Evolutionary conservation across 2,113 vertebrate species (phyloP), one percentile per base, ranked within the genome.

Genomic region (Dicaeum eximium): DNA sequence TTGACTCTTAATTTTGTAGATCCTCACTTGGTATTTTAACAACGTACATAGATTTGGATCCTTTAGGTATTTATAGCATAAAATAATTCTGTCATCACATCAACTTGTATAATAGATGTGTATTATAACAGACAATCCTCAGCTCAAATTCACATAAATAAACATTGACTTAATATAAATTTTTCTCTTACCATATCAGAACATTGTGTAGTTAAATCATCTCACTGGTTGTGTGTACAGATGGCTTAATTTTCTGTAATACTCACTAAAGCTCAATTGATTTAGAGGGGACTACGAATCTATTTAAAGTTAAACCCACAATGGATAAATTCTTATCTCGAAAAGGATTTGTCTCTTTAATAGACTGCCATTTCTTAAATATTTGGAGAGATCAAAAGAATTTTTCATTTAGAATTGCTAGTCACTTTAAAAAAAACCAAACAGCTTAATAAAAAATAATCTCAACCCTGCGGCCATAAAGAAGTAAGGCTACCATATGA

Each of bases 231-330:
- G 38, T 60, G 60, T 84, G 91, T 93, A 88, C 80, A 94, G 91
- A 96, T 93, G 92, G 72, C 80, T 92, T 92, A 91, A 92, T 92
- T 94, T 96, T 94, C 83, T 93, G 77, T 74, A 94, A 88, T 91
- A 88, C 60, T 62, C 82, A 70, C 69, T 88, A 93, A 95, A 95
- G 64, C 91, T 88, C 86, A 73, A 64, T 94, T 80, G 88, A 95
- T 92, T 93, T 93, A 88, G 74, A 88, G 50, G 64, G 38, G 47
- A 60, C 86, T 74, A 78, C 60, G 90, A 88, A 93, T 83, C 90
- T 96, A 66, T 92, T 95, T 86, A 92, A 93, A 95, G 80, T 95
- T 86, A 92, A 96, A 90, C 24, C 64, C 62, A 90, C 62, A 77
- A n/a, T 40, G 65, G 74, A 35, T 75, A 85, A 51, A 40, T 79